Base-by-base conservation (phyloP, 35 echinoderm and acorn worm species). In the Apostichopus japonicus region DNA sequence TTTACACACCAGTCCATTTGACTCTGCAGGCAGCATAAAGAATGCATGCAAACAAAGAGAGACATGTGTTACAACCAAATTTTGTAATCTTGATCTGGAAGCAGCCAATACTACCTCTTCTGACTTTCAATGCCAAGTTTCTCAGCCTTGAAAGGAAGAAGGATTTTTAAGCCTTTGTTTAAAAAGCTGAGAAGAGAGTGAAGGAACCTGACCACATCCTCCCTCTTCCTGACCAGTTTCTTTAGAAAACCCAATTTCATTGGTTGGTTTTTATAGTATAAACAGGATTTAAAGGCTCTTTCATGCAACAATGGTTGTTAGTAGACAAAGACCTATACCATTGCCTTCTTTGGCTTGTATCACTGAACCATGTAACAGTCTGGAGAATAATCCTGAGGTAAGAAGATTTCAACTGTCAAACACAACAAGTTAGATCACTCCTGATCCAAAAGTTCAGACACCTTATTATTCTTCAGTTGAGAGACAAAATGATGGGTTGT, bases 111-210 rank as follows among this genome's bases (percentile, higher is more conserved):
- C 33, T 44, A 44, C 33, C 33, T 61, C 13, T 61, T 8, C 57
- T 61, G 0, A 61, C 57, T 61, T 61, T 61, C 57, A 61, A 61
- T 10, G 57, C 5, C 57, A 61, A 61, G 57, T 61, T 61, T 8
- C 57, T 61, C 57, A 61, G 57, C 71, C 71, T 75, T 75, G 71
- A 75, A 75, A n/a, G 71, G 17, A 75, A 75, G 71, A 75, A 19
- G 15, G n/a, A 75, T 19, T 75, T n/a, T 75, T 15, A 10, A 61
- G 13, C 13, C 7, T 8, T 13, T 61, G 57, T 10, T 61, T 5
- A 21, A 0, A 19, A 75, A 75, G 16, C 71, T 75, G 63, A 67
- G 63, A 65, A 17, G 10, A 65, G 62, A 67, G 63, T 15, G 63
- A 67, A 19, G 21, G 71, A 75, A 23, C n/a, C 22, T 75, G 71